phyloP scores from a whole-genome alignment of 2,888 invertebrate genomes.

The Eupithecia pulchellata region DNA sequence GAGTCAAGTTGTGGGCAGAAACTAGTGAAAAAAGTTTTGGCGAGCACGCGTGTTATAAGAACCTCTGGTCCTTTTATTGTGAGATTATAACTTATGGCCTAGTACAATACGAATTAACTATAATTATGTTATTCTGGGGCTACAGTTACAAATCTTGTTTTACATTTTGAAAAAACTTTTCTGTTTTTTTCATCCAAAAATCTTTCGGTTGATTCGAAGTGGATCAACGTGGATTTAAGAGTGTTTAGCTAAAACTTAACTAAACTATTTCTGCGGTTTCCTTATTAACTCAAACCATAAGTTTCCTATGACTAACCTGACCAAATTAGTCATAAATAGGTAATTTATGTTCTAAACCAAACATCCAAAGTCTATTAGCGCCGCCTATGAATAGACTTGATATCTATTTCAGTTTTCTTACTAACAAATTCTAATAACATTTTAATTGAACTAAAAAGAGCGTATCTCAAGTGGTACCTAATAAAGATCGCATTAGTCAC shows the following conservation, averaged over 20 bases:
- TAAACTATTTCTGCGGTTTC: background rate
- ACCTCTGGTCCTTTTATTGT: background rate
- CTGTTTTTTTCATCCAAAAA: background rate
- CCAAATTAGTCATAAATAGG: background rate
- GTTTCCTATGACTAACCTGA: background rate
- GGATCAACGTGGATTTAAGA: background rate
- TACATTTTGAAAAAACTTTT: background rate
- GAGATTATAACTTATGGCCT: too few relatives aligned
- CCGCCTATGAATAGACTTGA: conserved; percentile 11
- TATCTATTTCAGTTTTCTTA: conserved; percentile 27
- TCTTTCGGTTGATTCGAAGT: background rate
- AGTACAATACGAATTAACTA: too few relatives aligned
- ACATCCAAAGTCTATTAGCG: background rate
- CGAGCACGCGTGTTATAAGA: background rate
- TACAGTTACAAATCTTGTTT: too few relatives aligned
- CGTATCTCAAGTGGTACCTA: conserved; percentile 37
- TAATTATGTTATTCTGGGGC: too few relatives aligned
- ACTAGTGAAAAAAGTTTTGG: background rate
- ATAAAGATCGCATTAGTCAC: conserved; percentile 56
- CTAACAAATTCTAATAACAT: conserved; percentile 22
- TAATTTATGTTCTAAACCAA: conserved; percentile 3
- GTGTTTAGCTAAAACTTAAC: background rate
- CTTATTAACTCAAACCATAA: background rate
- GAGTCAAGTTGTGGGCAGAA: background rate
- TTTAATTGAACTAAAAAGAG: conserved; percentile 37